phyloP scores from a whole-genome alignment of 2,888 invertebrate genomes.

The Sarcophaga carnaria region DNA sequence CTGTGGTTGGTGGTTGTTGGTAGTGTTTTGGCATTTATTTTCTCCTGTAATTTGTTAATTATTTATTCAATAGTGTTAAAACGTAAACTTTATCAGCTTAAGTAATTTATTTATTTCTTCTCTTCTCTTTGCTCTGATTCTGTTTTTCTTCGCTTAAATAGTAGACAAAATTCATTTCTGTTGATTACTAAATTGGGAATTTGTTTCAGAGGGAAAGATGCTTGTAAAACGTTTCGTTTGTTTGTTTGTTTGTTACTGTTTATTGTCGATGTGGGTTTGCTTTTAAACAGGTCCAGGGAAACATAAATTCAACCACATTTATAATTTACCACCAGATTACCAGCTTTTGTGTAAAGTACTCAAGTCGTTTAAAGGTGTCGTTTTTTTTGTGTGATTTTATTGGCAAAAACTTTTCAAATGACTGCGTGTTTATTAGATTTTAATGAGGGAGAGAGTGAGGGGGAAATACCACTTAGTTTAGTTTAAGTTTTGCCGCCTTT shows the following conservation, averaged over 20 bases:
- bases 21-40: slow-evolving; percentile 8
- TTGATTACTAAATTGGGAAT: background rate
- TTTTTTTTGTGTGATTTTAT: background rate
- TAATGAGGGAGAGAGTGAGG: background rate
- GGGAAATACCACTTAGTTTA: too few species aligned
- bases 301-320: background rate
- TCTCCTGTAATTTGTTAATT: slow-evolving; percentile 60
- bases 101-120: background rate
- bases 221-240: background rate
- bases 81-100: slow-evolving; percentile 31
- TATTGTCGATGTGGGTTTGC: background rate
- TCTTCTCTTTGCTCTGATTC: background rate
- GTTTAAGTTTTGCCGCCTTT: too few species aligned
- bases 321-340: background rate
- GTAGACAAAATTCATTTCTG: background rate
- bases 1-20: background rate
- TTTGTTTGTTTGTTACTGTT: background rate
- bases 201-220: background rate
- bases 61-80: slow-evolving; percentile 52
- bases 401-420: background rate
- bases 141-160: background rate
- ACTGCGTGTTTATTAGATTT: background rate
- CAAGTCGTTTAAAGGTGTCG: background rate
- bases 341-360: background rate
- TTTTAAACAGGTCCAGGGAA: background rate